A percentile compares a stretch with the other conserved stretches of the same genome.
Conservation (phyloP, 2,888 invertebrate species). For the Protula sp. region DNA sequence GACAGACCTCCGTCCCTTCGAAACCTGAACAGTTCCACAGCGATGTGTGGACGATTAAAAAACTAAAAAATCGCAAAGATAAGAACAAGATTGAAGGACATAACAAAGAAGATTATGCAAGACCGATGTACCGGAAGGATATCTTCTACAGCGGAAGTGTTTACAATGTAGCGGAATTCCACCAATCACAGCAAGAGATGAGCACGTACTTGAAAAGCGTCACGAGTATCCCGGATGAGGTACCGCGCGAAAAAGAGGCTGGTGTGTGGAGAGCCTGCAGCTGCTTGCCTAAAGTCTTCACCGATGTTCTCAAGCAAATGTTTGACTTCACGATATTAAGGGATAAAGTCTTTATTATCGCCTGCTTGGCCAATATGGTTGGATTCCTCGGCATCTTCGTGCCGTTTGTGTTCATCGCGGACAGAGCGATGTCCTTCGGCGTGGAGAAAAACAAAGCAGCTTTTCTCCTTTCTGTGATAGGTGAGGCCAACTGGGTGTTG, state of each 20-base stretch:
- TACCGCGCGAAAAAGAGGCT: slow-evolving; percentile 25
- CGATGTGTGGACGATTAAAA: background rate
- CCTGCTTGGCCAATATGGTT: slow-evolving; percentile 76
- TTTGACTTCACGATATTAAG: slow-evolving; percentile 81
- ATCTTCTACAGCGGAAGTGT: slow-evolving; percentile 85
- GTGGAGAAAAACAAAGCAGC: slow-evolving; percentile 55
- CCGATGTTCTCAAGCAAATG: slow-evolving; percentile 69
- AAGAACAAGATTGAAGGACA: background rate
- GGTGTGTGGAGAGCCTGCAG: slow-evolving; percentile 25
- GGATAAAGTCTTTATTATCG: slow-evolving; percentile 84
- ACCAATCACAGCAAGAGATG: slow-evolving; percentile 85
- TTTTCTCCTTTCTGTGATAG: slow-evolving; percentile 54
- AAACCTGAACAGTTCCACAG: background rate
- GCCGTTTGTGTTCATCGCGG: slow-evolving; percentile 46
- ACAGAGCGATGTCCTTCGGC: slow-evolving; percentile 28
- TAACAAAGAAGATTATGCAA: slow-evolving; percentile 41
- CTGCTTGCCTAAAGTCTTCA: slow-evolving; percentile 47
- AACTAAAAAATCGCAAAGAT: background rate
- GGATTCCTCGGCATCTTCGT: slow-evolving; percentile 46
- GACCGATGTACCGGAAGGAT: slow-evolving; percentile 89
- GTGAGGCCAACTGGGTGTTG: no score
- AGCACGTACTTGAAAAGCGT: slow-evolving; percentile 77
- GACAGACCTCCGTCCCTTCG: background rate
- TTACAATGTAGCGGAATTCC: slow-evolving; percentile 67
- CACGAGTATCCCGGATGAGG: slow-evolving; percentile 68